A percentile compares a stretch with the other conserved stretches of the same genome.
Evolutionary conservation across 2,113 vertebrate species (phyloP).

Genomic region (Taxidea taxus): DNA sequence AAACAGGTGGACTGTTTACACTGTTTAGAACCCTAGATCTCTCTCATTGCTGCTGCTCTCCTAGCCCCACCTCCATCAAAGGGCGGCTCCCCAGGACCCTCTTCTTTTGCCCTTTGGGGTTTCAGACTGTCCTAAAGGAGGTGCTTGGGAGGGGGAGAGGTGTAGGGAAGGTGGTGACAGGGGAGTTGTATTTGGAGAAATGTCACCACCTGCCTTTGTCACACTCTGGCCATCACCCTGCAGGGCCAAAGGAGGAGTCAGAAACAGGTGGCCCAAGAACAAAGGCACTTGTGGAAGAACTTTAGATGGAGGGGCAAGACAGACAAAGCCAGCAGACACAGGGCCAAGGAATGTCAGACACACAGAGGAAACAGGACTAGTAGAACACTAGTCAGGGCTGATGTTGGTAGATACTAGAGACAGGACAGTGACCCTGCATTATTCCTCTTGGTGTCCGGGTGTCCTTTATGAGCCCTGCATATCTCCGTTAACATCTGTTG

Average conservation of each 20-base stretch:
- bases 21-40: not conserved
- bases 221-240: not conserved
- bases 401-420: not conserved
- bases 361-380: not conserved
- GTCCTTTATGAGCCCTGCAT: not conserved
- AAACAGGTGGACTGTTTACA: not conserved
- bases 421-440: not conserved
- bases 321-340: not conserved
- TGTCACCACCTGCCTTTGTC: constrained; percentile 22
- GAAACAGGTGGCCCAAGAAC: constrained; percentile 1
- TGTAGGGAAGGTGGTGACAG: not conserved
- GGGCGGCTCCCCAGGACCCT: not conserved
- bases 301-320: not conserved
- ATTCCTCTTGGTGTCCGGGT: not conserved
- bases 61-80: not conserved
- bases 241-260: not conserved
- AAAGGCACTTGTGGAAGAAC: not conserved
- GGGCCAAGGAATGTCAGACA: not conserved
- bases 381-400: not conserved
- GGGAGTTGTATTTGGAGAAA: not conserved
- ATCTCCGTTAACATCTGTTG: constrained; percentile 9
- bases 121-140: not conserved
- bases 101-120: not conserved
- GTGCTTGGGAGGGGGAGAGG: not conserved
- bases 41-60: not conserved